Percentiles rank a stretch among this genome's conserved stretches.
phyloP scores from a whole-genome alignment of 2,113 vertebrate genomes.

The Patagioenas fasciata region DNA sequence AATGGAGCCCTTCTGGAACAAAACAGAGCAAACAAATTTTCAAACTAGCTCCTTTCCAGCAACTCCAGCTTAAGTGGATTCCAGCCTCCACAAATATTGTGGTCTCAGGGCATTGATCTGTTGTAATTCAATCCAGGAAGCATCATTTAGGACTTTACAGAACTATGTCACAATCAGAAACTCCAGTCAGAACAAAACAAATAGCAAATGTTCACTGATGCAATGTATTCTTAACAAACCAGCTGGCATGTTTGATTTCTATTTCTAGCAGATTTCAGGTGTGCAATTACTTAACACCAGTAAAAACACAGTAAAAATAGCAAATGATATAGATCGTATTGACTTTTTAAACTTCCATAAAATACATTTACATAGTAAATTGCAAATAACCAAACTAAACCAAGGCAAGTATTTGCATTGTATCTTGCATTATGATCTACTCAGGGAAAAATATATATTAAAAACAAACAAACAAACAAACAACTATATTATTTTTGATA shows the following conservation, averaged over 20 bases:
- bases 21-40: neutral
- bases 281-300: neutral
- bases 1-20: neutral
- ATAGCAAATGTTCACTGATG: neutral
- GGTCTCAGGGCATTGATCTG: neutral
- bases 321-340: fast-evolving
- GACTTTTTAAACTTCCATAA: neutral
- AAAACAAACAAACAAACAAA: neutral
- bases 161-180: neutral
- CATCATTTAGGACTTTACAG: neutral
- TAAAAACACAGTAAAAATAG: neutral
- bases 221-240: neutral
- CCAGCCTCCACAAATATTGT: neutral
- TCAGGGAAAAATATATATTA: neutral
- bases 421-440: neutral
- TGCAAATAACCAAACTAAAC: neutral
- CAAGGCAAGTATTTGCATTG: neutral
- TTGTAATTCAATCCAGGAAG: neutral
- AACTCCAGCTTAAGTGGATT: neutral
- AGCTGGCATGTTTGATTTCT: neutral
- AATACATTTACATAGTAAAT: neutral
- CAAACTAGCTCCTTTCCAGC: neutral
- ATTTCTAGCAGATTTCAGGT: neutral
- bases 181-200: neutral
- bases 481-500: neutral